A percentile compares a stretch with the other conserved stretches of the same genome.
phyloP scores from a whole-genome alignment of 1,140 invertebrate species.

The Drosophila ficusphila region DNA sequence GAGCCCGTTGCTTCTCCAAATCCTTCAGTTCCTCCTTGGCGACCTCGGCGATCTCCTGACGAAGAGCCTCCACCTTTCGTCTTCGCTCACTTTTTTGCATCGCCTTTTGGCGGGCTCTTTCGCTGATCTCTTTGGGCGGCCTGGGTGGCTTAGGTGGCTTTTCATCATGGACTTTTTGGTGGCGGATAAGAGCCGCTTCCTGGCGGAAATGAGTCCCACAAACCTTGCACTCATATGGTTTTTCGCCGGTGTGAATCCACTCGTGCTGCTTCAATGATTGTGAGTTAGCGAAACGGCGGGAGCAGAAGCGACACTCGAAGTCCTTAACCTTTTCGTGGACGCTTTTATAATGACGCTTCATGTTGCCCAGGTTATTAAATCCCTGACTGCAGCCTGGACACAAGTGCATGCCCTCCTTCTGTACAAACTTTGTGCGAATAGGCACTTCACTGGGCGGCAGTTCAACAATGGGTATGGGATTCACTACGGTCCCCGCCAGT shows the following conservation, averaged over 20 bases:
- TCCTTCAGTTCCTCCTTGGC: constrained; percentile 70
- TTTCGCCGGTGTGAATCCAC: constrained; percentile 85
- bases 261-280: constrained; percentile 82
- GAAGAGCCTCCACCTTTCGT: constrained; percentile 53
- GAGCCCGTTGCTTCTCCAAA: constrained; percentile 41
- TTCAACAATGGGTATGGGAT: constrained; percentile 65
- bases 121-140: constrained; percentile 56
- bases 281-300: constrained; percentile 76
- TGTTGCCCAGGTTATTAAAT: constrained; percentile 77
- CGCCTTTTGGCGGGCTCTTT: constrained; percentile 60
- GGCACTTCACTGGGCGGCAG: constrained; percentile 37
- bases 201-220: constrained; percentile 77
- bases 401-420: constrained; percentile 74
- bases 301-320: constrained; percentile 78
- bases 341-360: constrained; percentile 78
- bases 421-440: constrained; percentile 49
- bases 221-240: constrained; percentile 67
- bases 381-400: constrained; percentile 74
- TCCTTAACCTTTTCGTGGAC: constrained; percentile 82
- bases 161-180: constrained; percentile 73
- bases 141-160: constrained; percentile 47
- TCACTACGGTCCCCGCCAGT: constrained; percentile 72
- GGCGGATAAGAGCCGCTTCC: constrained; percentile 76
- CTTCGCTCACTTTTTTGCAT: constrained; percentile 59
- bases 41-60: constrained; percentile 64